Conservation (phyloP, 2,888 invertebrate species). For the Cacoxenus indagator region DNA sequence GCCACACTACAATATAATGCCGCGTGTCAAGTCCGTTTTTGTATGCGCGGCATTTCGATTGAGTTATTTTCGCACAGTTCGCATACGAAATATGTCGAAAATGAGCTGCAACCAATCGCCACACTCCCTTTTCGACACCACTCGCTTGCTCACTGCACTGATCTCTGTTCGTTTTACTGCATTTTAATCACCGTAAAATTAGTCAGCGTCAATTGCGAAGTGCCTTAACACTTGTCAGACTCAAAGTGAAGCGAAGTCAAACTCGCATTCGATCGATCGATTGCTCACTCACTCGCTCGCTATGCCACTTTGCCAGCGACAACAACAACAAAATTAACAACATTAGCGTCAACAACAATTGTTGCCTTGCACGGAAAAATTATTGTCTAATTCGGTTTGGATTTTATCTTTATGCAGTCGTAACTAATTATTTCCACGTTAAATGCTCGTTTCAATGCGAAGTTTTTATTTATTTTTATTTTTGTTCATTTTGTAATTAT, state of each 20-base stretch:
- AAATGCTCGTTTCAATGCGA: constrained; percentile 35
- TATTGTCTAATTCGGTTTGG: constrained; percentile 60
- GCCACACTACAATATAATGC: constrained; percentile 37
- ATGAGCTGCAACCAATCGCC: constrained; percentile 15
- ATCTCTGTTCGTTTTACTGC: constrained; percentile 34
- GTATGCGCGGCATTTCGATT: constrained; percentile 58
- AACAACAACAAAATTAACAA: background rate
- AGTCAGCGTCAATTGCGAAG: background rate
- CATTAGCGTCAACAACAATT: constrained; percentile 34
- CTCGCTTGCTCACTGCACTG: background rate
- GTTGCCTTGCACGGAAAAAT: constrained; percentile 43
- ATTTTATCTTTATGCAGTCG: constrained; percentile 59
- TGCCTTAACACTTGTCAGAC: background rate
- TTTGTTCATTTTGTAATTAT: constrained; percentile 3
- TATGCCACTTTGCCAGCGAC: background rate
- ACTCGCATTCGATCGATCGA: background rate
- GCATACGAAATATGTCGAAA: constrained; percentile 41
- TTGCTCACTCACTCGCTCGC: background rate
- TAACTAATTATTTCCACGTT: constrained; percentile 51
- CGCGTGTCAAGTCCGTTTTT: constrained; percentile 59
- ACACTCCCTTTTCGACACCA: constrained; percentile 12
- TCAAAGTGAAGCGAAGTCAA: background rate
- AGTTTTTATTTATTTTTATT: background rate
- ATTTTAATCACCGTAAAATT: constrained; percentile 20
- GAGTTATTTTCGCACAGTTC: constrained; percentile 55